Evolutionary conservation across 2,888 invertebrate species (phyloP).

Genomic region (Cataglyphis altisquamis): DNA sequence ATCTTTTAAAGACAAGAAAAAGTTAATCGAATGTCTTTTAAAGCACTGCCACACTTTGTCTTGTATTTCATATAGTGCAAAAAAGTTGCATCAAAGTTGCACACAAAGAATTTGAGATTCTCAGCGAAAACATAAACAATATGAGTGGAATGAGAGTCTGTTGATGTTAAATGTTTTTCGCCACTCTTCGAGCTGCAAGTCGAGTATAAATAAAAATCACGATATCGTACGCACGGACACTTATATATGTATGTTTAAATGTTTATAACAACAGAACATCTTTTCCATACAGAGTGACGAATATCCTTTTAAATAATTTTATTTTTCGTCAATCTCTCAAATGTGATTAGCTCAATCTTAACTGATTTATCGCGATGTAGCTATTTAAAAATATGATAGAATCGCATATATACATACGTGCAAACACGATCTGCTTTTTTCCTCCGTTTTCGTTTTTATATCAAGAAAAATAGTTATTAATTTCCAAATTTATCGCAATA

Average conservation of each 20-base stretch:
- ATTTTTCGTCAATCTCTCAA: not conserved
- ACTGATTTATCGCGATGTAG: not conserved
- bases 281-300: not conserved
- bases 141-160: constrained; percentile 67
- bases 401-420: not conserved
- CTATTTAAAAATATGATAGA: constrained; percentile 13
- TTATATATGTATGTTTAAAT: constrained; percentile 7
- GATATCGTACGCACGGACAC: not conserved
- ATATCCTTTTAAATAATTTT: constrained; percentile 20
- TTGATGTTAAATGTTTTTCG: constrained; percentile 62
- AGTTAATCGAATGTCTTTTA: constrained; percentile 21
- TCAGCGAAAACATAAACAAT: constrained; percentile 51
- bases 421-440: not conserved
- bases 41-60: constrained; percentile 17
- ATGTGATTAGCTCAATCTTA: not conserved
- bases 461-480: not conserved
- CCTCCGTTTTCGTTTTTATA: not conserved
- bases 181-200: constrained; percentile 2
- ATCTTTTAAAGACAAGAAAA: constrained; percentile 22
- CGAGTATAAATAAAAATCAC: constrained; percentile 14
- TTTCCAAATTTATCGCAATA: not conserved
- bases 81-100: constrained; percentile 20
- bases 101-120: constrained; percentile 18
- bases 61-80: constrained; percentile 22
- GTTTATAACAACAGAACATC: not conserved